Evolutionary conservation across 2,113 vertebrate species (phyloP), one percentile per base, ranked within the genome.

Genomic region (Megaptera novaeangliae): DNA sequence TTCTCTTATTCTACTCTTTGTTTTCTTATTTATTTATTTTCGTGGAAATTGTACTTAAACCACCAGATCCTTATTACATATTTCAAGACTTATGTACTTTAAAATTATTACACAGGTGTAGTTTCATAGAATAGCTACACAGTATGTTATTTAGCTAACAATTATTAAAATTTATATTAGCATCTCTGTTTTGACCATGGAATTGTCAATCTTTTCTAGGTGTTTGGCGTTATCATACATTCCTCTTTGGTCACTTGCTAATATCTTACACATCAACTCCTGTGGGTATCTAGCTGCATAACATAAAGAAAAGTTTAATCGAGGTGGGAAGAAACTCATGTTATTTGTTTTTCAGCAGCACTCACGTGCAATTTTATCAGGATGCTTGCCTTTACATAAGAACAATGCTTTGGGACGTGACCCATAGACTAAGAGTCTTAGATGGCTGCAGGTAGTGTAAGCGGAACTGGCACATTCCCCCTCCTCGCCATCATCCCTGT

Each of bases 401-500:
- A 44, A 41, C 13, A 11, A 0, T 7, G 9, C 39, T 34, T 92
- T 74, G 55, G 69, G 68, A 14, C 27, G 49, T 31, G 23, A 15
- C 12, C 29, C 31, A 4, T 1, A 63, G 59, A 78, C 23, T 69
- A 17, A 61, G 21, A 87, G 39, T 86, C 64, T 41, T 41, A 8
- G 25, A 74, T 11, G 36, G 39, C 44, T 52, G 49, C 46, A 23
- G 85, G 61, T 9, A 71, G 68, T 71, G 31, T 66, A 11, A 80
- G 69, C 46, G 27, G 20, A 57, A 39, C 21, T 9, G 29, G 31
- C 14, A 3, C 4, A 2, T 5, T 1, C 10, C 31, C 11, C 17
- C 6, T 66, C 41, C 8, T 49, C 0, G 2, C 2, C 2, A 1
- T 8, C 21, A 23, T 31, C 29, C 5, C 8, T 44, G 23, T 1